These are phyloP conservation scores for Paramuricea clavata DNA, from an alignment of 92 coral and sea anemone genomes.

Conservation along the genomic window DNA sequence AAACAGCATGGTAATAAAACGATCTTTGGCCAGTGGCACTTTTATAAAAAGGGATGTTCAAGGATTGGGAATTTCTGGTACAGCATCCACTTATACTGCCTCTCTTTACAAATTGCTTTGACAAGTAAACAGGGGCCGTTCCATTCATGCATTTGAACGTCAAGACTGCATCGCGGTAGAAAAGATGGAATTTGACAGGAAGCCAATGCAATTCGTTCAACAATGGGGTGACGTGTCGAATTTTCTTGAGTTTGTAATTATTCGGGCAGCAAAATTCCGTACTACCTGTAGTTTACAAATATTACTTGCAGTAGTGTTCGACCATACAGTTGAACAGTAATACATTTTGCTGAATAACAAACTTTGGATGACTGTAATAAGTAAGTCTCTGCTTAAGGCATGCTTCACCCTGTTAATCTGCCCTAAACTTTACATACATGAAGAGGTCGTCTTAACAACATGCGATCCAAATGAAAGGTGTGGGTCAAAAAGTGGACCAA, in stretches of 20 bases:
- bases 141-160: constrained; percentile 47
- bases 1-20: no score
- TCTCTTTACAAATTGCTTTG: constrained; percentile 35
- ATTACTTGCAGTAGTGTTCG: no score
- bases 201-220: constrained; percentile 49
- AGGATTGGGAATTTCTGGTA: constrained; percentile 33
- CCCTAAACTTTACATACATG: no score
- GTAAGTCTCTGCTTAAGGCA: no score
- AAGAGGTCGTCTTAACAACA: no score
- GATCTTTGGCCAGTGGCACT: constrained; percentile 14
- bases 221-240: background rate
- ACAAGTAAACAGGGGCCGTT: constrained; percentile 42
- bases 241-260: background rate
- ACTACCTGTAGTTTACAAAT: background rate
- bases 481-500: no score
- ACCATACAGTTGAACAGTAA: no score
- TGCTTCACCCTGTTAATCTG: no score
- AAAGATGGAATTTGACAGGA: constrained; percentile 31
- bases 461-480: no score
- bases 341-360: no score
- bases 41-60: constrained; percentile 31
- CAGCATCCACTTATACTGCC: constrained; percentile 31
- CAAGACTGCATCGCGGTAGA: constrained; percentile 43
- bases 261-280: background rate
- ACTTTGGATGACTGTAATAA: no score